phyloP scores from a whole-genome alignment of 2,797 vertebrate genomes.

The Rhadinocentrus ornatus region DNA sequence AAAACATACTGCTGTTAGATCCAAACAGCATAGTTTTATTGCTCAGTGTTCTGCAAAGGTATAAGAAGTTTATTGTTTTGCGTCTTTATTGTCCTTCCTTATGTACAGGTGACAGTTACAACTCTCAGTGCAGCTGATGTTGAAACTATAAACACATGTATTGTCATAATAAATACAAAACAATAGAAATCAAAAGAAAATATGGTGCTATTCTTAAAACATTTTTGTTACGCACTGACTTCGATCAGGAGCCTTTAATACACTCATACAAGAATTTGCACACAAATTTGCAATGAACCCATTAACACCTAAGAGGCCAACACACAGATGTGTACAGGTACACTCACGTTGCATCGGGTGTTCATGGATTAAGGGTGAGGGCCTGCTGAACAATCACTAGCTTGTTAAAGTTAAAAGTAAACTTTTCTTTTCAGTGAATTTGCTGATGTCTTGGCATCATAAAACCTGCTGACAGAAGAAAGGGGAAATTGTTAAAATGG shows the following conservation, averaged over 20 bases:
- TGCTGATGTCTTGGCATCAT: not conserved
- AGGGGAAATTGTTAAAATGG: not conserved
- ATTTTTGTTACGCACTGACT: slow-evolving; percentile 63
- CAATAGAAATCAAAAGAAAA: slow-evolving; percentile 80
- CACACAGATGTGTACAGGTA: slow-evolving; percentile 1
- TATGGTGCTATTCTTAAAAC: slow-evolving; percentile 48
- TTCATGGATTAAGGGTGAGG: slow-evolving; percentile 18
- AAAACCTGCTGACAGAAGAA: not conserved
- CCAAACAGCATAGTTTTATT: slow-evolving; percentile 97
- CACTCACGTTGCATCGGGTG: slow-evolving; percentile 2
- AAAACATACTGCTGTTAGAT: slow-evolving; percentile 88
- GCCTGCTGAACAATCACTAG: slow-evolving; percentile 15
- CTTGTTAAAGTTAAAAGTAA: slow-evolving; percentile 41
- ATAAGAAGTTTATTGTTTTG: slow-evolving; percentile 82
- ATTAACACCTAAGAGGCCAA: not conserved
- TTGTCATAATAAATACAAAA: slow-evolving; percentile 91
- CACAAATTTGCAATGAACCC: slow-evolving; percentile 53
- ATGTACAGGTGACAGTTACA: slow-evolving; percentile 92
- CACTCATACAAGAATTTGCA: slow-evolving; percentile 63
- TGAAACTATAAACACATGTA: slow-evolving; percentile 82
- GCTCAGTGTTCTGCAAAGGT: slow-evolving; percentile 90
- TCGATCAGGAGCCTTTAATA: slow-evolving; percentile 83
- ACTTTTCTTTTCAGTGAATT: not conserved
- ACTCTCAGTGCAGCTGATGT: slow-evolving; percentile 90
- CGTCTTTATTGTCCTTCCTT: slow-evolving; percentile 75